These are phyloP conservation scores for Todus mexicanus DNA, from an alignment of 2,797 vertebrate species.

Conservation along the genomic window DNA sequence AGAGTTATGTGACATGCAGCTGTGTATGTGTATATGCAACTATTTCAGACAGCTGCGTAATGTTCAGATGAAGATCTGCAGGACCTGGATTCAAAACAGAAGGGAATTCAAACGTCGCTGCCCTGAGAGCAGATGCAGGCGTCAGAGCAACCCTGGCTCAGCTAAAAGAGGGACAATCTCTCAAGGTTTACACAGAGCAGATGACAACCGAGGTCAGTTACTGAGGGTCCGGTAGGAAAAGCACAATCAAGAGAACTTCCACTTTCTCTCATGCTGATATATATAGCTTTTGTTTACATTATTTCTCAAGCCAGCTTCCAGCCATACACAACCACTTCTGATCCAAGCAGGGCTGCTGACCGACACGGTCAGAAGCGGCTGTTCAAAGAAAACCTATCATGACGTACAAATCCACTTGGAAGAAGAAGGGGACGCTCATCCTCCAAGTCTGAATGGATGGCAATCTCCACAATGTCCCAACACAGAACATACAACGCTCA, in stretches of 20 bases:
- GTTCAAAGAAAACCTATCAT: background rate
- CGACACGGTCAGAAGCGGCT: background rate
- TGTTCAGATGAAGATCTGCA: background rate
- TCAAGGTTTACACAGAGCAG: background rate
- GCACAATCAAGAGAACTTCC: background rate
- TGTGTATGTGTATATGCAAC: background rate
- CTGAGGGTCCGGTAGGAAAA: background rate
- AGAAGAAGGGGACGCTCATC: background rate
- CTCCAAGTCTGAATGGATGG: background rate
- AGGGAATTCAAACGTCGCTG: fast-evolving
- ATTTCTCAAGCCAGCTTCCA: background rate
- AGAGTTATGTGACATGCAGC: background rate
- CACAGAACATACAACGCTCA: background rate
- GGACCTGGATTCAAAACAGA: background rate
- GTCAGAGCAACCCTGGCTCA: fast-evolving
- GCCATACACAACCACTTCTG: background rate
- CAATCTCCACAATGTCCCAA: background rate
- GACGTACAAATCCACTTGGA: background rate
- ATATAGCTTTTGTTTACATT: background rate
- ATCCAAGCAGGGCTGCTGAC: background rate
- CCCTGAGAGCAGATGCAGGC: background rate
- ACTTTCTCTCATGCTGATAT: background rate
- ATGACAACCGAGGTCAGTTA: background rate
- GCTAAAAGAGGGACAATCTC: background rate
- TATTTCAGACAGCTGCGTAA: background rate